phyloP scores from a whole-genome alignment of 2,888 invertebrate genomes.

The Ceratothoa steindachneri region DNA sequence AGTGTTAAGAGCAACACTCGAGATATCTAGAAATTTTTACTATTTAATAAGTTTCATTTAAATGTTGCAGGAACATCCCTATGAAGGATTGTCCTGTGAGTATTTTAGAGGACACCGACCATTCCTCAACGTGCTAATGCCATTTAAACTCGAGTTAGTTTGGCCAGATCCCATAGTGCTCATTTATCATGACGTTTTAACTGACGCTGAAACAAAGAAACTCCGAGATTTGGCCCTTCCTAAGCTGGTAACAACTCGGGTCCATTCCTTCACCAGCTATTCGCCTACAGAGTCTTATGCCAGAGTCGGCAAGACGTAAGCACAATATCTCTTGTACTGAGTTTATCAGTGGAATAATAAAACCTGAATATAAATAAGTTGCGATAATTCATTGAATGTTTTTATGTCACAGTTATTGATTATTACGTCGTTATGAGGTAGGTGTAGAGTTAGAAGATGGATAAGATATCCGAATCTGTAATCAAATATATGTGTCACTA shows the following conservation, averaged over 20 bases:
- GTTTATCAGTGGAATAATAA: too few species aligned
- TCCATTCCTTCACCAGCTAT: constrained; percentile 43
- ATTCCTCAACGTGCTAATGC: constrained; percentile 31
- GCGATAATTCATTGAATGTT: too few species aligned
- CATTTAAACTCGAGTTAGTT: constrained; percentile 53
- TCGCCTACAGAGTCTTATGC: constrained; percentile 28
- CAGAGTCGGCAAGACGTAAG: constrained; percentile 44
- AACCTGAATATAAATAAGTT: too few species aligned
- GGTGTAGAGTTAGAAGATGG: too few species aligned
- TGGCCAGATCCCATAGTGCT: constrained; percentile 54
- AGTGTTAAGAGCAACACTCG: too few species aligned
- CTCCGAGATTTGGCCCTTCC: constrained; percentile 26
- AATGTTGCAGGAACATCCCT: background rate
- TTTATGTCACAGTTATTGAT: too few species aligned
- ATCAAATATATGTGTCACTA: too few species aligned
- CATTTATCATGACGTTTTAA: constrained; percentile 55
- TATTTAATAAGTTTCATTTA: background rate
- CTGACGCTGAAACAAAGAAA: constrained; percentile 54
- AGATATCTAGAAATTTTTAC: background rate
- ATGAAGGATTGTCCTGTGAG: background rate
- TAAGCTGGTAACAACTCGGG: constrained; percentile 36
- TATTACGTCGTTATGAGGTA: background rate
- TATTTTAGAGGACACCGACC: too few species aligned
- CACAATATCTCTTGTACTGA: background rate
- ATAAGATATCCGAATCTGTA: too few species aligned